Base-by-base conservation (phyloP, 2,797 vertebrate species). In the Fistularia tabacaria region DNA sequence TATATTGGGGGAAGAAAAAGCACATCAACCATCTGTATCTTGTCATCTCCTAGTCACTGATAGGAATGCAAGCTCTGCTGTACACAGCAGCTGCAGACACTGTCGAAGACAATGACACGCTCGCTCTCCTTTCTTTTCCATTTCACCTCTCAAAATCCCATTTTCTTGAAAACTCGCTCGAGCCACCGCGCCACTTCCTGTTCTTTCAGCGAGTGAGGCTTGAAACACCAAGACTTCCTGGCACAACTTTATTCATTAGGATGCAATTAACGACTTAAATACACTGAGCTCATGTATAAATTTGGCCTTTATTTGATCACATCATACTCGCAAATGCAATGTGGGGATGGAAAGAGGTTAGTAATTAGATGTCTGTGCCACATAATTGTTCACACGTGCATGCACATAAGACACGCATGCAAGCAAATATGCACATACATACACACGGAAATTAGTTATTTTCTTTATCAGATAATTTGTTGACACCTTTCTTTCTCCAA, bases 191-290 rank as follows among this genome's bases (percentile, higher is more conserved):
- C 53, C 42, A 59, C 61, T 77, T 81, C 74, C 69, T 80, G 69
- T 25, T 49, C 47, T 64, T 76, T 80, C 64, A 79, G 61, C 81
- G 76, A 71, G 71, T 64, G n/a, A 72, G 46, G 54, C 66, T 74
- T 64, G 53, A 71, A 71, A 79, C 66, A 49, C 6, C 66, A 59
- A 25, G 8, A 10, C 66, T 87, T 89, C 74, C 80, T 69, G 74
- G 74, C 51, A 81, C 79, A 74, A 48, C 50, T 73, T 74, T 62
- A 70, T 72, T 81, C 74, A 80, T 80, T 81, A 81, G 54, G 80
- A 80, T 62, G 80, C 80, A 81, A 82, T 85, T 84, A 81, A 61
- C 25, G 54, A 60, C 59, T 69, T 82, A 74, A 82, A 77, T 57
- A 68, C 65, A 53, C 59, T 64, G 79, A 71, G 69, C 67, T 80